These are phyloP conservation scores for Pocillopora verrucosa DNA, from an alignment of 64 coral and sea anemone species.

Conservation along the genomic window DNA sequence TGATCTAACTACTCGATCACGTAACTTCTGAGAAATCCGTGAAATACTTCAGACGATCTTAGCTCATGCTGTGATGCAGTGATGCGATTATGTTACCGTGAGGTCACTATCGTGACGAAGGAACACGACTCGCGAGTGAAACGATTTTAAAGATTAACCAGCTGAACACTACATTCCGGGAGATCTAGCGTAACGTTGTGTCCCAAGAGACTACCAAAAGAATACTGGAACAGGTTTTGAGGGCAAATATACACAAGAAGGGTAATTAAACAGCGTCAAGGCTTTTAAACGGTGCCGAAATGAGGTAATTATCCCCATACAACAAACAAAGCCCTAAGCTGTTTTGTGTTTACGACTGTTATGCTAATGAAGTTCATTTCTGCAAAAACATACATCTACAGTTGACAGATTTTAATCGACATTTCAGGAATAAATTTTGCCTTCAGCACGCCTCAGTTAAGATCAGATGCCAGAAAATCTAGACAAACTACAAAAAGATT, in stretches of 20 bases:
- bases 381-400: no score
- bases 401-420: no score
- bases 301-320: neutral
- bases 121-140: neutral
- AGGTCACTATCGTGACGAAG: neutral
- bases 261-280: neutral
- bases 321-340: slow-evolving; percentile 14
- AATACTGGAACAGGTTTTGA: neutral
- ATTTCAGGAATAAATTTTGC: no score
- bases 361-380: slow-evolving; percentile 16
- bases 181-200: slow-evolving; percentile 7
- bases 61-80: neutral
- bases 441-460: no score
- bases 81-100: neutral
- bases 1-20: neutral
- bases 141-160: slow-evolving; percentile 12
- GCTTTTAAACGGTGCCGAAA: neutral
- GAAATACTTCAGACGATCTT: neutral
- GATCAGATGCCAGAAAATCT: no score
- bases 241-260: neutral
- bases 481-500: no score
- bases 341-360: slow-evolving; percentile 24
- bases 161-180: neutral
- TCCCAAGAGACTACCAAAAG: neutral
- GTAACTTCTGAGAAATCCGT: no score